Base-by-base conservation (phyloP, 2,888 invertebrate species). In the Philopedon plagiatum region DNA sequence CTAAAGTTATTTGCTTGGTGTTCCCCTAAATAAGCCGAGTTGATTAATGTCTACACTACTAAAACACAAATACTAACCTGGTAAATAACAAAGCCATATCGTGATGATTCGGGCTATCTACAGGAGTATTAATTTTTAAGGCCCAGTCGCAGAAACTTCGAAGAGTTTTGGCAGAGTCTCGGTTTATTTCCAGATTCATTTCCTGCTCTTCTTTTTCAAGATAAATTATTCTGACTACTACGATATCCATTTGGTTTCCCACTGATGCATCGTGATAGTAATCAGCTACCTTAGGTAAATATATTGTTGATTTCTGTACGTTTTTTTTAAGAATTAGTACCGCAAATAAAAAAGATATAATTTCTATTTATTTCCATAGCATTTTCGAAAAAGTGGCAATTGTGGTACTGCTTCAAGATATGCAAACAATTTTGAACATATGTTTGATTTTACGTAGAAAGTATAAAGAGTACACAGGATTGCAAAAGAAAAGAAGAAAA, bases 71-170 rank as follows among this genome's bases (percentile, higher is more conserved):
- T 56, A 66, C 58, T 75, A 81, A 89, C 89, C 89, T 87, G 41
- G 91, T 90, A 39, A 91, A 80, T 21, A 91, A 82, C 19, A 90
- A 82, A 3, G 90, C 90, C 13, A 90, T 88, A 80, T 90, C 90
- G 79, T 90, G 90, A 80, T 90, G 90, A 76, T 89, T 88, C 0
- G 90, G 89, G 81, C 89, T 88, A 29, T 87, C 84, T 75, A 88
- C 87, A 73, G 87, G 86, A 2, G 88, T 87, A 82, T 90, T 90
- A 41, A 89, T 85, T 54, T 85, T 87, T 44, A 87, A 81, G 76
- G 90, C 90, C 91, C 91, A 92, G 71, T 87, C 86, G 78, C 91
- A 90, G 82, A 92, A 92, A 81, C 90, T 91, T 1, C 84, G 85
- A 64, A 92, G 81, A 0, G 91, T 90, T 63, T 87, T 85, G 62